A percentile compares a stretch with the other conserved stretches of the same genome.
phyloP scores from a whole-genome alignment of 2,113 vertebrate genomes.

The Hippocampus comes region DNA sequence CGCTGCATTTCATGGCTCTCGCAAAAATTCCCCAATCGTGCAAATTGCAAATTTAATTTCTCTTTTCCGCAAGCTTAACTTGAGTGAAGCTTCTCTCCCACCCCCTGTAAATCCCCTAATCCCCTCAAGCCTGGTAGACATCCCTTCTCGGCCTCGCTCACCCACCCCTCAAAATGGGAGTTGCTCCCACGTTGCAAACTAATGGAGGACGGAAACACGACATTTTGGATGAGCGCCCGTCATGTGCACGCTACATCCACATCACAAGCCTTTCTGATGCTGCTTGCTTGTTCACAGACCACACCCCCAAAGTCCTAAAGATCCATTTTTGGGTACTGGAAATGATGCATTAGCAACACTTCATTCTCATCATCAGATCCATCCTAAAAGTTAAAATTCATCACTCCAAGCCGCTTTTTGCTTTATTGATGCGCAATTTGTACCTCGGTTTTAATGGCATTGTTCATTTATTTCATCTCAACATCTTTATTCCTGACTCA shows the following conservation, averaged over 20 bases:
- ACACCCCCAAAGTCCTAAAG: background rate
- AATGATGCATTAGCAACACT: background rate
- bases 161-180: conserved; percentile 34
- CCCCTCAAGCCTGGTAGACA: conserved; percentile 47
- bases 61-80: conserved; percentile 62
- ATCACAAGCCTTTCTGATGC: conserved; percentile 10
- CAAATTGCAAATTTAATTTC: conserved; percentile 67
- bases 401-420: background rate
- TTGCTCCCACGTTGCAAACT: conserved; percentile 48
- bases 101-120: conserved; percentile 62
- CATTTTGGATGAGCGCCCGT: conserved; percentile 35
- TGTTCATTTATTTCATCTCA: conserved; percentile 11
- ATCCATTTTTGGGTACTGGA: background rate
- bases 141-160: conserved; percentile 23
- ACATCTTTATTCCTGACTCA: conserved; percentile 10
- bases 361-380: too few relatives aligned
- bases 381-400: background rate
- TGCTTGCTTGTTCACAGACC: background rate
- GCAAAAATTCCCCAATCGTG: conserved; percentile 49
- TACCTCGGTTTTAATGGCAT: background rate
- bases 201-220: conserved; percentile 45
- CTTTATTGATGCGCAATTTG: background rate
- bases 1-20: background rate
- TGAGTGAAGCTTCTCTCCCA: conserved; percentile 41
- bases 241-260: conserved; percentile 28